Conservation (phyloP, 2,797 vertebrate species). For the Pangasius sanitwongsei region DNA sequence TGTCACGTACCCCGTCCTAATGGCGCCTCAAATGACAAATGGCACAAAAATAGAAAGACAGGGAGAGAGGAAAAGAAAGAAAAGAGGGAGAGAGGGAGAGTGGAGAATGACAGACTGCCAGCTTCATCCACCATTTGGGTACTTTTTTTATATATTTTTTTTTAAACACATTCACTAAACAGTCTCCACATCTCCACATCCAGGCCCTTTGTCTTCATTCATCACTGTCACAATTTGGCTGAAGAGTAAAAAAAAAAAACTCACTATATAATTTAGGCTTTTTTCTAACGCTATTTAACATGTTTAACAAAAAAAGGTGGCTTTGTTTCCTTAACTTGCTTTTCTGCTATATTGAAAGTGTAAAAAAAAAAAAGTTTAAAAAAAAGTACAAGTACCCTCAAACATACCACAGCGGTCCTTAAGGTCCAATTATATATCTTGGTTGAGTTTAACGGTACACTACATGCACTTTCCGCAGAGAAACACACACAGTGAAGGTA, state of each 20-base stretch:
- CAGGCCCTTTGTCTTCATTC: constrained; percentile 50
- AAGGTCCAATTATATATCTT: background rate
- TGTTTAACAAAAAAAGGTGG: constrained; percentile 2
- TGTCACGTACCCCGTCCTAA: constrained; percentile 60
- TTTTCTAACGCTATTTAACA: constrained; percentile 30
- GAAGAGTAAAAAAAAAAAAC: constrained; percentile 10
- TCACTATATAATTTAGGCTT: constrained; percentile 40
- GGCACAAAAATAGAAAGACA: constrained; percentile 46
- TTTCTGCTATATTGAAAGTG: background rate
- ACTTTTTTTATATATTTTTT: background rate
- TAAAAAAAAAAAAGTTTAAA: background rate
- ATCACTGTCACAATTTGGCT: constrained; percentile 52
- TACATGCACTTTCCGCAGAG: background rate
- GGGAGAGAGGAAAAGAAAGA: background rate
- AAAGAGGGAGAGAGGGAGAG: background rate
- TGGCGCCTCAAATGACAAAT: constrained; percentile 69
- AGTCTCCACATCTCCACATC: constrained; percentile 22
- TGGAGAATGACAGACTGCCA: constrained; percentile 40
- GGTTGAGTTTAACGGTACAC: background rate
- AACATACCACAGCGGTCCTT: background rate
- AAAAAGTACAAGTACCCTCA: background rate
- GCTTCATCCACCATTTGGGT: constrained; percentile 48
- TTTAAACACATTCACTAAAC: constrained; percentile 41
- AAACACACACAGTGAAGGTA: background rate
- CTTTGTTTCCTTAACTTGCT: background rate